phyloP scores from a whole-genome alignment of 2,888 invertebrate genomes.

The Cosmia trapezina region DNA sequence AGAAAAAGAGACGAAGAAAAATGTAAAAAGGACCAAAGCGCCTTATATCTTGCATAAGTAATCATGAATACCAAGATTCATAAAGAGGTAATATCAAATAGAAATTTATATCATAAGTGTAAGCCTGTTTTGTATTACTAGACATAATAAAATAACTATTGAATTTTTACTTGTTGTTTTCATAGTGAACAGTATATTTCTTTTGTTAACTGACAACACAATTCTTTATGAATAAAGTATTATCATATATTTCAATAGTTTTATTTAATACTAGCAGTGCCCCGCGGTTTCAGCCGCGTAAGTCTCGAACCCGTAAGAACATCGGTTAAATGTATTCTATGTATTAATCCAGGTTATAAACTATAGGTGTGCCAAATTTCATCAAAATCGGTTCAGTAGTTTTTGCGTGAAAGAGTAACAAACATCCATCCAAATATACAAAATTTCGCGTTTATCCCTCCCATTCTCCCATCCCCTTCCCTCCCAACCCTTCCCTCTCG shows the following conservation, averaged over 20 bases:
- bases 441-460: too few relatives aligned
- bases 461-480: too few relatives aligned
- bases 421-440: too few relatives aligned
- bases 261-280: conserved; percentile 1
- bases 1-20: conserved; percentile 93
- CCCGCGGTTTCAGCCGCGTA: too few relatives aligned
- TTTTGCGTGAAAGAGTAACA: too few relatives aligned
- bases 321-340: too few relatives aligned
- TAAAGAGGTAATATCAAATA: conserved; percentile 64
- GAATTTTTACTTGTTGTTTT: conserved; percentile 76
- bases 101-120: conserved; percentile 71
- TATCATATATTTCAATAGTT: conserved; percentile 51
- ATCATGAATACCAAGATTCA: conserved; percentile 71
- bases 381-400: too few relatives aligned
- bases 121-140: conserved; percentile 85
- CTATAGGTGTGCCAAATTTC: too few relatives aligned
- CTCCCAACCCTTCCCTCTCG: too few relatives aligned
- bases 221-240: conserved; percentile 76
- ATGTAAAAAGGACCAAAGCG: conserved; percentile 77
- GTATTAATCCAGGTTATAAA: too few relatives aligned
- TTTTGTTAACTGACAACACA: conserved; percentile 73
- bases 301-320: too few relatives aligned
- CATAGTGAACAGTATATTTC: conserved; percentile 71
- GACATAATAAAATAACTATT: conserved; percentile 74
- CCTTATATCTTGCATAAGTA: conserved; percentile 70